A percentile compares a stretch with the other conserved stretches of the same genome.
Conservation (phyloP, 2,797 vertebrate genomes). For the Aselliscus stoliczkanus region DNA sequence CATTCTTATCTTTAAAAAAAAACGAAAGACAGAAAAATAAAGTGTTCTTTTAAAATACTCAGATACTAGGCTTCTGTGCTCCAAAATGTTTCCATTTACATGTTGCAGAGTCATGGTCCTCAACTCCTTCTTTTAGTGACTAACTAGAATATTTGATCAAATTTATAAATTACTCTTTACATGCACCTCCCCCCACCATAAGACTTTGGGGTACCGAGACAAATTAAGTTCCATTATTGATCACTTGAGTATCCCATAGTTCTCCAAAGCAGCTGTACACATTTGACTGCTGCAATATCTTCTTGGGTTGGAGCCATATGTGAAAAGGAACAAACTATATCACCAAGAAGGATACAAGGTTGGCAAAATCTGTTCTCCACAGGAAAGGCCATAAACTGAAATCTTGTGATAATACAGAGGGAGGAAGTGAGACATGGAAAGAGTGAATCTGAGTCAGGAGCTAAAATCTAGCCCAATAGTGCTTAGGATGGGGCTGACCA, state of each 20-base stretch:
- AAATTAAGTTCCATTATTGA: background rate
- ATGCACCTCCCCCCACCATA: background rate
- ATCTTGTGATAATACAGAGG: background rate
- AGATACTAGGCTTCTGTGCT: background rate
- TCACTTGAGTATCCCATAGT: background rate
- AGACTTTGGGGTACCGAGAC: background rate
- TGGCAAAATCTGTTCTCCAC: conserved; percentile 19
- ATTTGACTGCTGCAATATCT: conserved; percentile 20
- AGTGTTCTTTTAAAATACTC: background rate
- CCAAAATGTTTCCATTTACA: background rate
- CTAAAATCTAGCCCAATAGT: background rate
- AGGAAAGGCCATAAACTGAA: background rate
- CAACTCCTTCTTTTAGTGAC: background rate
- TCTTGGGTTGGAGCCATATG: background rate
- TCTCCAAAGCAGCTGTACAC: conserved; percentile 10
- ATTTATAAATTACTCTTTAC: background rate
- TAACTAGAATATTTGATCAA: background rate
- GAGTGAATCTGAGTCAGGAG: background rate
- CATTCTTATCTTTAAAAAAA: background rate
- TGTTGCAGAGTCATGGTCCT: background rate
- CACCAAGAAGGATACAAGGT: background rate
- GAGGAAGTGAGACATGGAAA: background rate
- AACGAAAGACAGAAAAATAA: conserved; percentile 1
- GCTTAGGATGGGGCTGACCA: background rate
- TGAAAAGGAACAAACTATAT: background rate